These are phyloP conservation scores for Parnassius smintheus DNA, from an alignment of 2,888 invertebrate genomes.

Conservation along the genomic window DNA sequence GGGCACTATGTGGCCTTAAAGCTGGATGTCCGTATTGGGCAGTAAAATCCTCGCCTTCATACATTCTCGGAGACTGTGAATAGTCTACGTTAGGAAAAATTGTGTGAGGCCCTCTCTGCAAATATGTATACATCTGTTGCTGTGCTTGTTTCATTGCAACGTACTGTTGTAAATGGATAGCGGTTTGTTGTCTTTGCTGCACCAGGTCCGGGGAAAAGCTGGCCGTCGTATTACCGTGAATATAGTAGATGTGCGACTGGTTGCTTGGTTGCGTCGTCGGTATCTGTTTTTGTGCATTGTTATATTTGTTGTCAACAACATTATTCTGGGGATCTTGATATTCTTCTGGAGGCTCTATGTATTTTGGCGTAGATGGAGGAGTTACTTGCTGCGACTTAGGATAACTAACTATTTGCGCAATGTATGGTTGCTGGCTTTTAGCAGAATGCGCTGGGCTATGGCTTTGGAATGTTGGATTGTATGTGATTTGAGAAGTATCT, in stretches of 20 bases:
- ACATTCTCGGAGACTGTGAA: slow-evolving; percentile 54
- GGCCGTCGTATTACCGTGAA: slow-evolving; percentile 62
- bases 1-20: slow-evolving; percentile 67
- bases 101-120: slow-evolving; percentile 69
- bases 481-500: slow-evolving; percentile 73
- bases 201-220: slow-evolving; percentile 59
- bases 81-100: slow-evolving; percentile 69
- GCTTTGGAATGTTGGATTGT: slow-evolving; percentile 78
- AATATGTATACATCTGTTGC: slow-evolving; percentile 72
- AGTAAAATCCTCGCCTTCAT: slow-evolving; percentile 63
- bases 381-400: slow-evolving; percentile 74
- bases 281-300: slow-evolving; percentile 45
- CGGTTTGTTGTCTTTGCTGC: slow-evolving; percentile 75
- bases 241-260: slow-evolving; percentile 71
- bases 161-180: slow-evolving; percentile 73
- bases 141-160: slow-evolving; percentile 80
- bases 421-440: slow-evolving; percentile 70
- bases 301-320: slow-evolving; percentile 53
- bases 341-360: slow-evolving; percentile 73
- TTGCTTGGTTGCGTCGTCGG: slow-evolving; percentile 45
- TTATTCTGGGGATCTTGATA: slow-evolving; percentile 74
- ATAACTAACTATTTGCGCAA: slow-evolving; percentile 73
- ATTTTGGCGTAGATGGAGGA: slow-evolving; percentile 70
- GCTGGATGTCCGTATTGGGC: slow-evolving; percentile 62
- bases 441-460: slow-evolving; percentile 73